Percentiles rank a stretch among this genome's conserved stretches.
Conservation (phyloP, 1,140 invertebrate species). For the Idris sp. region DNA sequence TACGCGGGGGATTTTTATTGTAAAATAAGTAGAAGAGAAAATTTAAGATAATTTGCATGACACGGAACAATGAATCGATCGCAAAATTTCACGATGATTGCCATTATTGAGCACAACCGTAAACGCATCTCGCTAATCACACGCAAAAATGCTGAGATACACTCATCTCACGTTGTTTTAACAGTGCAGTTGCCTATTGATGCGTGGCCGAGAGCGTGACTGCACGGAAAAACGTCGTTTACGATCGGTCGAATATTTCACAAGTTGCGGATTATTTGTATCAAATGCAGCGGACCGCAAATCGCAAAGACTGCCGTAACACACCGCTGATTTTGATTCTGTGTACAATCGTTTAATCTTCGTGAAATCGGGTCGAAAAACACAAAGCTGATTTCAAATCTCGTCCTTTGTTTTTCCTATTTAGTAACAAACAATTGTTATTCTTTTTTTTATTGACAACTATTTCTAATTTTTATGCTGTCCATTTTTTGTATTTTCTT, state of each 20-base stretch:
- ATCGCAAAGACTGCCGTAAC: slow-evolving; percentile 45
- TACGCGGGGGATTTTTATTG: slow-evolving; percentile 29
- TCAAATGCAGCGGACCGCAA: slow-evolving; percentile 36
- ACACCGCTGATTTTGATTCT: slow-evolving; percentile 34
- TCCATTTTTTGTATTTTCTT: no score
- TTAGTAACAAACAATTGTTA: background rate
- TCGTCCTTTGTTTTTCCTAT: slow-evolving; percentile 1
- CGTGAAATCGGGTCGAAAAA: slow-evolving; percentile 41
- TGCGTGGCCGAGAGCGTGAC: slow-evolving; percentile 45
- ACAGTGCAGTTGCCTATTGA: slow-evolving; percentile 19
- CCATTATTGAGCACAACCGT: slow-evolving; percentile 26
- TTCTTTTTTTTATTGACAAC: slow-evolving; percentile 2
- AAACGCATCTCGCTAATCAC: slow-evolving; percentile 34
- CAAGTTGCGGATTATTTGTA: slow-evolving; percentile 33
- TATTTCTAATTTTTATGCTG: no score
- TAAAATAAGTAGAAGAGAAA: slow-evolving; percentile 47
- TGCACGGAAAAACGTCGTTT: background rate
- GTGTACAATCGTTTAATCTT: slow-evolving; percentile 40
- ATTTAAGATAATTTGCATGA: slow-evolving; percentile 41
- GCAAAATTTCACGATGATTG: slow-evolving; percentile 51
- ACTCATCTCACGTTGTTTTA: background rate
- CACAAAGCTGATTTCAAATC: slow-evolving; percentile 31
- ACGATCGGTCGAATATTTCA: slow-evolving; percentile 44
- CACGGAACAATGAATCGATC: slow-evolving; percentile 52
- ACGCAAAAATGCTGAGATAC: slow-evolving; percentile 20